Percentiles rank a stretch among this genome's conserved stretches.
Conservation (phyloP, 1,140 invertebrate species). For the Drosophila baimaii region DNA sequence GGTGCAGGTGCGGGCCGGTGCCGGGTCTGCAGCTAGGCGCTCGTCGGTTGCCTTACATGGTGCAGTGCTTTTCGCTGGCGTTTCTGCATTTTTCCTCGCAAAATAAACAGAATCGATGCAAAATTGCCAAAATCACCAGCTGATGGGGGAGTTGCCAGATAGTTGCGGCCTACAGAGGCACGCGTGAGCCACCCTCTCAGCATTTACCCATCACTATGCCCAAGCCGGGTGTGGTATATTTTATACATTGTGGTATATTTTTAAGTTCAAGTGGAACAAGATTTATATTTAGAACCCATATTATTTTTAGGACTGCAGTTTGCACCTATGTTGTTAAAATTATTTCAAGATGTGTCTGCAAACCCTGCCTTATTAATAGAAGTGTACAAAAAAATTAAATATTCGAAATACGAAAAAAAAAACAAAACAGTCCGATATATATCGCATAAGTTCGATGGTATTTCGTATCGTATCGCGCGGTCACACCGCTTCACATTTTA, state of each 20-base stretch:
- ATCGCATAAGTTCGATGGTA: no score
- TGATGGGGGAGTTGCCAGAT: constrained; percentile 46
- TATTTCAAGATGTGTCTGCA: no score
- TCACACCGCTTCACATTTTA: constrained; percentile 32
- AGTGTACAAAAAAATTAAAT: no score
- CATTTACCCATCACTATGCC: no score
- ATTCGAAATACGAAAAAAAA: no score
- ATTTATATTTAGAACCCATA: no score
- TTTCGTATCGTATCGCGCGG: background rate
- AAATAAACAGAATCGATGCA: constrained; percentile 60
- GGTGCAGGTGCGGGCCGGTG: constrained; percentile 7
- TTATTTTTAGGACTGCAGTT: no score
- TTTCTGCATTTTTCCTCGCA: constrained; percentile 22
- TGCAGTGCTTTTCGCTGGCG: constrained; percentile 34
- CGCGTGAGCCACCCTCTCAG: no score
- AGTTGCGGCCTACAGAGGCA: no score
- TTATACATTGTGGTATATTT: background rate
- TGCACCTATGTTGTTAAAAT: no score
- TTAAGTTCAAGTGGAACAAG: background rate
- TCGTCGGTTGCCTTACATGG: constrained; percentile 19
- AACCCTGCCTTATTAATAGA: no score
- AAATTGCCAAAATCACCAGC: constrained; percentile 31
- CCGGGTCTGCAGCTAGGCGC: constrained; percentile 50
- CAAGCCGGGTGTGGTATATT: background rate
- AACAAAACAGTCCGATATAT: no score